Base-by-base conservation (phyloP, 53 echinoderm and acorn worm species). In the Luidia sarsii region DNA sequence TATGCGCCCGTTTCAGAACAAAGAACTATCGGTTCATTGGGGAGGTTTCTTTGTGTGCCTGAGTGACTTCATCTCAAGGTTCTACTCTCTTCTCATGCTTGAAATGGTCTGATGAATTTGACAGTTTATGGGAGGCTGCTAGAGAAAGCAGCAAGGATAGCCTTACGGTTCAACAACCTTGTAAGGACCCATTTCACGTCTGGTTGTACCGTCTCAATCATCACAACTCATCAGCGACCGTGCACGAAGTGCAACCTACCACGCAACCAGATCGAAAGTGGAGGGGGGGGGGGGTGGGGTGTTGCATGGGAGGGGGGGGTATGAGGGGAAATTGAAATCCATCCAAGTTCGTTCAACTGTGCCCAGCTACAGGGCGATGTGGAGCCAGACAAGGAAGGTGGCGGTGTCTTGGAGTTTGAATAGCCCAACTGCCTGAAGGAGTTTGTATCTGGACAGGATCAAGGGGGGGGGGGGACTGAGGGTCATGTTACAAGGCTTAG, bases 321-420 rank as follows among this genome's bases (percentile, higher is more conserved):
- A n/a, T n/a, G n/a, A n/a, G n/a, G n/a, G 39, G 75, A 75, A 61
- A 73, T 84, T 64, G 74, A 84, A 84, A 73, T 73, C 84, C 71
- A 72, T 73, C 67, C 73, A 53, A 52, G 84, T 73, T 84, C 84
- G 49, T 73, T 84, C 65, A 65, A 64, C 84, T 64, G 50, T 49
- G 65, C 71, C 30, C 5, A 55, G 43, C 62, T 31, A 34, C 16
- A 14, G 37, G 77, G 60, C 77, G 31, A 22, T 1, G 13, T 18
- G 29, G 32, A 14, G 33, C 7, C 30, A 13, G 33, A 3, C 16
- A 13, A 14, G 6, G 18, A 22, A 24, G 22, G 32, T 5, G 28
- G 16, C 19, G 5, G 46, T 77, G 30, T 77, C 77, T 45, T 29
- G 19, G 48, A 32, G 77, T 77, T 48, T 77, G 60, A 77, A 77